Evolutionary conservation across 2,113 vertebrate genomes (phyloP).

Genomic region (Tychaedon coryphoeus): DNA sequence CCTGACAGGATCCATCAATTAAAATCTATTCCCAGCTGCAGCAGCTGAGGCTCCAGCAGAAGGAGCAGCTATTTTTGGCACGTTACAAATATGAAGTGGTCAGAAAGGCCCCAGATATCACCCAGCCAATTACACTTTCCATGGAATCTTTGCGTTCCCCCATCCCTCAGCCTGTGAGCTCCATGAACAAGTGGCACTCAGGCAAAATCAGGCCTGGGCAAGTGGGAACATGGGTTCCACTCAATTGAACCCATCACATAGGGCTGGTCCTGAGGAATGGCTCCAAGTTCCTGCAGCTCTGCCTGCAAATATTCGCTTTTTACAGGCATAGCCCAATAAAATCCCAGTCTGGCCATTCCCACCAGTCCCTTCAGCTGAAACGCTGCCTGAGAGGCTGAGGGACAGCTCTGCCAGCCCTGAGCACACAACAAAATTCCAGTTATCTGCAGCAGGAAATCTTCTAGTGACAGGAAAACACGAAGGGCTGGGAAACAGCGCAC

Average conservation of each 20-base stretch:
- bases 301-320: background rate
- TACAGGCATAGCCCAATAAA: background rate
- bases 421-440: background rate
- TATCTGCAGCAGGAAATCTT: background rate
- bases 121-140: background rate
- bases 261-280: background rate
- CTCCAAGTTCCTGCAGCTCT: background rate
- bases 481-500: background rate
- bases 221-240: constrained; percentile 6
- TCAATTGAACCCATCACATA: constrained; percentile 25
- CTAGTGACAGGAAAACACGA: background rate
- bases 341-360: background rate
- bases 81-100: background rate
- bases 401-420: background rate
- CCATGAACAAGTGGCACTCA: background rate
- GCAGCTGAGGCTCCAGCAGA: background rate
- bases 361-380: background rate
- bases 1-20: constrained; percentile 63
- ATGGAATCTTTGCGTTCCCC: background rate
- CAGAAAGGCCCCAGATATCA: background rate
- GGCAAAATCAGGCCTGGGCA: background rate
- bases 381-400: accelerated
- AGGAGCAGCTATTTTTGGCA: constrained; percentile 30
- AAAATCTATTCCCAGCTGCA: constrained; percentile 58
- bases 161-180: background rate